phyloP scores from a whole-genome alignment of 2,113 vertebrate species.

The Hippocampus abdominalis region DNA sequence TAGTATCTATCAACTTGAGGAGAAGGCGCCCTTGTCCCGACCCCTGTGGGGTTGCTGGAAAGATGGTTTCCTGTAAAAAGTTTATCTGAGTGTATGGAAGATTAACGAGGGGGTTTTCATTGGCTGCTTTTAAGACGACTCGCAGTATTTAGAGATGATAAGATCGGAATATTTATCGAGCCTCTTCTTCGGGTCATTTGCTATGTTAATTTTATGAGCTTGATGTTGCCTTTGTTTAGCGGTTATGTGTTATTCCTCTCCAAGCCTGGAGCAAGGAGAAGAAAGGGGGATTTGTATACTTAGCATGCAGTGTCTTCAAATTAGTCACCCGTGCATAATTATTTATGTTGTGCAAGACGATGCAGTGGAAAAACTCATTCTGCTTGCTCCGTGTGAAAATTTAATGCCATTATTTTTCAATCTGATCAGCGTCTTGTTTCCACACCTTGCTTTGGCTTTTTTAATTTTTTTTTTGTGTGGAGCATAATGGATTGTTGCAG shows the following conservation, averaged over 20 bases:
- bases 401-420: conserved; percentile 75
- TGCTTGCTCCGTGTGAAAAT: conserved; percentile 87
- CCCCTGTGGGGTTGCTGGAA: conserved; percentile 81
- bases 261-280: conserved; percentile 79
- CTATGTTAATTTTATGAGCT: conserved; percentile 97
- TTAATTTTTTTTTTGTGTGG: conserved; percentile 1
- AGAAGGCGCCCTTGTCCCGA: conserved; percentile 83
- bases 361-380: conserved; percentile 87
- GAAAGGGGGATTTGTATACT: conserved; percentile 89
- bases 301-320: conserved; percentile 89
- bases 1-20: conserved; percentile 65
- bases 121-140: conserved; percentile 79
- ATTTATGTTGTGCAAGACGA: conserved; percentile 82
- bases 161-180: conserved; percentile 90
- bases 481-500: conserved; percentile 60
- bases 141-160: conserved; percentile 78
- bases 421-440: conserved; percentile 73
- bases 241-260: conserved; percentile 85
- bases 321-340: conserved; percentile 91
- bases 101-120: conserved; percentile 88
- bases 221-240: conserved; percentile 89
- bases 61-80: conserved; percentile 88
- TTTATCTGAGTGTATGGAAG: conserved; percentile 80
- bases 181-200: conserved; percentile 90
- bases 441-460: conserved; percentile 69